These are phyloP conservation scores for Labrus mixtus DNA, from an alignment of 2,113 vertebrate species.

Conservation along the genomic window DNA sequence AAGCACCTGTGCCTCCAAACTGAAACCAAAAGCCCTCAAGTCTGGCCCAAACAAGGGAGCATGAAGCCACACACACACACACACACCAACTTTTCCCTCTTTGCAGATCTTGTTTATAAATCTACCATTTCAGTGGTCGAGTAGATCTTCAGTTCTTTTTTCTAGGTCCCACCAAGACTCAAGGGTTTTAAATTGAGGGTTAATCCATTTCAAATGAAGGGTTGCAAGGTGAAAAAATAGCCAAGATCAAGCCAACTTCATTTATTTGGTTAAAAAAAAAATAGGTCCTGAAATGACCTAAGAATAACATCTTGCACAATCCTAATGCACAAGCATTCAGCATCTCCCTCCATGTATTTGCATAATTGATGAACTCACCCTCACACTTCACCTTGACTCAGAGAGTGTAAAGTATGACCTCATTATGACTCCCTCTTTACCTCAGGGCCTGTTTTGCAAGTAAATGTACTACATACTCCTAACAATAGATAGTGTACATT, in stretches of 20 bases:
- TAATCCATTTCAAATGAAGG: too few relatives aligned
- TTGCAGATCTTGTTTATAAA: too few relatives aligned
- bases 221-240: too few relatives aligned
- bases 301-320: background rate
- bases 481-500: too few relatives aligned
- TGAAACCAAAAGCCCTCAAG: slow-evolving; percentile 8
- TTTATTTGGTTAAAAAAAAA: too few relatives aligned
- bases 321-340: background rate
- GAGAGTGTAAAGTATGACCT: slow-evolving; percentile 1
- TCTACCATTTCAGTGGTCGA: too few relatives aligned
- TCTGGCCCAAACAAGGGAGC: slow-evolving; percentile 25
- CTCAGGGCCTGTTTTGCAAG: background rate
- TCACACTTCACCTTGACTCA: slow-evolving; percentile 18
- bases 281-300: background rate
- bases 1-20: slow-evolving; percentile 23
- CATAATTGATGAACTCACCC: slow-evolving; percentile 32
- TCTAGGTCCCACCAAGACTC: too few relatives aligned
- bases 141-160: too few relatives aligned
- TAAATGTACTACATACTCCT: too few relatives aligned
- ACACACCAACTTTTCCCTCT: too few relatives aligned
- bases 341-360: background rate
- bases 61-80: background rate
- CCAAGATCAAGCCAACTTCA: too few relatives aligned
- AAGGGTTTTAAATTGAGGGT: too few relatives aligned
- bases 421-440: background rate